phyloP scores from a whole-genome alignment of 37 sponge, comb jelly and placozoan species.

The Eunapius fragilis region DNA sequence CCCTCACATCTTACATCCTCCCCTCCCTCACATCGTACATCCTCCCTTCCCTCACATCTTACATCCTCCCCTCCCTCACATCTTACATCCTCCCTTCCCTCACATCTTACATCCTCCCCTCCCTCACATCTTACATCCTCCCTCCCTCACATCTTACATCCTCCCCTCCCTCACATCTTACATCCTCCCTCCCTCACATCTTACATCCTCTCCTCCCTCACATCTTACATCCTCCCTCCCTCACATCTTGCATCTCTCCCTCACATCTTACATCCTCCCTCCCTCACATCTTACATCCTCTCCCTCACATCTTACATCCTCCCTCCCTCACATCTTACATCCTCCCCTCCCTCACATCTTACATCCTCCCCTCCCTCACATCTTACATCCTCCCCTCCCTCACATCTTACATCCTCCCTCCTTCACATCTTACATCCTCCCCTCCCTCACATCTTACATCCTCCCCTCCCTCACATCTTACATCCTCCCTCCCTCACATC shows the following conservation, averaged over 20 bases:
- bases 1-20: too few species aligned
- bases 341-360: neutral
- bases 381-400: neutral
- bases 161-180: conserved; percentile 9
- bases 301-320: neutral
- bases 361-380: neutral
- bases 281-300: neutral
- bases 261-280: neutral
- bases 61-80: neutral
- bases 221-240: neutral
- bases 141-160: neutral
- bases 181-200: neutral
- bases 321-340: conserved; percentile 7
- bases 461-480: conserved; percentile 1
- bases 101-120: neutral
- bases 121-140: neutral
- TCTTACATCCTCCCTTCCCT: neutral
- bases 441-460: neutral
- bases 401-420: neutral
- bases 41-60: too few species aligned
- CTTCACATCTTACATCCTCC: neutral
- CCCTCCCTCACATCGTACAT: too few species aligned
- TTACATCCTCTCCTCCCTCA: neutral
- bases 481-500: neutral
- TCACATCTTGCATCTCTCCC: neutral